Conservation (phyloP, 2,888 invertebrate genomes). For the Amiota minor region DNA sequence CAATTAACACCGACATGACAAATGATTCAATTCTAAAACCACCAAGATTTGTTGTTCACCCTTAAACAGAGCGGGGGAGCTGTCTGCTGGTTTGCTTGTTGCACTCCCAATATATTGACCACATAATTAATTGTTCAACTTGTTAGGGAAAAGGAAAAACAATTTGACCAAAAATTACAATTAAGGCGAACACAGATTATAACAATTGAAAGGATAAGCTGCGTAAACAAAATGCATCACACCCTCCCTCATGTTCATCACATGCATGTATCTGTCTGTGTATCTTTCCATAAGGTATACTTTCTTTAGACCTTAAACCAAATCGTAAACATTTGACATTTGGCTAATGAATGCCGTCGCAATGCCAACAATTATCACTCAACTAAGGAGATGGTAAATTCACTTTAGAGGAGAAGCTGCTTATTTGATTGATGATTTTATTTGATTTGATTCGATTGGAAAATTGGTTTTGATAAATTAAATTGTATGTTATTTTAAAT, state of each 20-base stretch:
- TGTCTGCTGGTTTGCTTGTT: slow-evolving; percentile 6
- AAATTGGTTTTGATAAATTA: slow-evolving; percentile 17
- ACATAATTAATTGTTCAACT: slow-evolving; percentile 26
- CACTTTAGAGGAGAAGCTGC: no score
- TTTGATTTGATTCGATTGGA: no score
- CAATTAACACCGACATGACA: no score
- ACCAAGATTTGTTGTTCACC: no score
- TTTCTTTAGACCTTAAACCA: not conserved
- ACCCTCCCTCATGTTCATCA: slow-evolving; percentile 15
- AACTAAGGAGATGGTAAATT: no score
- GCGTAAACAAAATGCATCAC: slow-evolving; percentile 31
- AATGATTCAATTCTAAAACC: no score
- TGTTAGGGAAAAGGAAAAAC: slow-evolving; percentile 19
- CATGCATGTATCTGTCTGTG: not conserved
- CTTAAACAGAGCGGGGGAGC: no score
- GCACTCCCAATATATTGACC: not conserved
- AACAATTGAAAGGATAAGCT: slow-evolving; percentile 16
- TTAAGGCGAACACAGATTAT: slow-evolving; percentile 11
- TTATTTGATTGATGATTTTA: no score
- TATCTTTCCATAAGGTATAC: not conserved
- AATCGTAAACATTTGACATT: slow-evolving; percentile 29
- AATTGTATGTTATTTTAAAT: slow-evolving; percentile 13
- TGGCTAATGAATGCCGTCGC: no score
- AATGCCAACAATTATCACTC: no score
- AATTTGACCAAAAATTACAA: slow-evolving; percentile 26